Evolutionary conservation across 2,888 invertebrate genomes (phyloP), one percentile per base, ranked within the genome.

Genomic region (Ennomos erosarius): DNA sequence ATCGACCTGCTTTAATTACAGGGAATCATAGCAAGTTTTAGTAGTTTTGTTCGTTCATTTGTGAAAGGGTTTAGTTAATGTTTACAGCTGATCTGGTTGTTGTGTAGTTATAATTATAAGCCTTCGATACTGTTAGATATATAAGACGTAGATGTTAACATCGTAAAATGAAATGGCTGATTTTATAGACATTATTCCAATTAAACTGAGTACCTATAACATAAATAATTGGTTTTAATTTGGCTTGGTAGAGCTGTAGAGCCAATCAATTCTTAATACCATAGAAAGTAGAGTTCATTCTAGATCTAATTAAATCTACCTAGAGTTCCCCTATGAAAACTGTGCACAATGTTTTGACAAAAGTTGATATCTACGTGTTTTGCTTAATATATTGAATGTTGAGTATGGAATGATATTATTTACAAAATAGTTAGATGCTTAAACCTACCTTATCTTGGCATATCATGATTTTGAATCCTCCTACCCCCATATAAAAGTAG

Each of bases 1-100:
- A 67, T 70, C 59, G 63, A 66, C 68, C 66, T 66, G 66, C 67
- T 71, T 58, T 78, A 79, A 79, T 79, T 79, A 76, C 69, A 69
- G 63, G 55, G 36, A 51, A 59, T 59, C 48, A 53, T 53, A 36
- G 48, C 49, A n/a, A n/a, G n/a, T n/a, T n/a, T n/a, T n/a, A n/a
- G n/a, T 43, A 51, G 49, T 62, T 63, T 44, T 43, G 51, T 44
- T 48, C 11, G 5, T 55, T 26, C 13, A 33, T 52, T 48, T 48
- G 52, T 45, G 45, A 59, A 55, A 50, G 55, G 46, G 50, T 61
- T 62, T 39, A 46, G 34, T 42, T 57, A 56, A 61, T 59, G 50
- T 60, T 59, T 56, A 47, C 54, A 59, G 53, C 54, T 61, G 13
- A 52, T 61, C 59, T 56, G 53, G 46, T 61, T 54, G 50, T 45